Evolutionary conservation across 2,888 invertebrate species (phyloP), one percentile per base, ranked within the genome.

Genomic region (Sinhomidia bicolor): DNA sequence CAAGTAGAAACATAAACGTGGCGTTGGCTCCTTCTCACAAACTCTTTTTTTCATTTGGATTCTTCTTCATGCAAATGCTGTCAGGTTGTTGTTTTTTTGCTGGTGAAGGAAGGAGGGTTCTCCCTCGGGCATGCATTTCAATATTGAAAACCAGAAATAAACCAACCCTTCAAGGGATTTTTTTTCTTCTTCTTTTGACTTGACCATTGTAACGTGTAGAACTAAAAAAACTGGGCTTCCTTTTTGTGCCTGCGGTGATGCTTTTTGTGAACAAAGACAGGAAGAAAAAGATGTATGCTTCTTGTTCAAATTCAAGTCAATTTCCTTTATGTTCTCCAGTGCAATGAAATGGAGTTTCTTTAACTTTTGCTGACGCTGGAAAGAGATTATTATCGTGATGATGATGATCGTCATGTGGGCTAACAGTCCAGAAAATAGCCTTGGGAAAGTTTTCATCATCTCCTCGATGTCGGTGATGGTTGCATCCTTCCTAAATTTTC

Each of bases 41-140:
- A 36, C 36, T 44, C 44, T 7, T 6, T 65, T 57, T 6, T 47
- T 5, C 32, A 20, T 20, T 60, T 20, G 12, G 9, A 14, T 26
- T n/a, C 81, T 65, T 68, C 80, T 41, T 41, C 41, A 9, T 41
- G n/a, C n/a, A n/a, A n/a, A n/a, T n/a, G n/a, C n/a, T n/a, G n/a
- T n/a, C n/a, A 47, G 47, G 32, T 65, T 65, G 65, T 65, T 65
- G n/a, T n/a, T n/a, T n/a, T n/a, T n/a, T 79, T 32, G 85, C 26
- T 32, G 51, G 14, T 47, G 47, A 9, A 14, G 12, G 32, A 36
- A 79, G 68, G 68, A 86, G 71, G 32, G 57, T 79, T 86, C 32
- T 71, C 86, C 86, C 80, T 80, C 80, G 86, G 87, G 87, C 87
- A 87, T 87, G n/a, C n/a, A n/a, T n/a, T 87, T 76, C 62, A 60